phyloP scores from a whole-genome alignment of 2,113 vertebrate species.

The Podarcis raffonei region DNA sequence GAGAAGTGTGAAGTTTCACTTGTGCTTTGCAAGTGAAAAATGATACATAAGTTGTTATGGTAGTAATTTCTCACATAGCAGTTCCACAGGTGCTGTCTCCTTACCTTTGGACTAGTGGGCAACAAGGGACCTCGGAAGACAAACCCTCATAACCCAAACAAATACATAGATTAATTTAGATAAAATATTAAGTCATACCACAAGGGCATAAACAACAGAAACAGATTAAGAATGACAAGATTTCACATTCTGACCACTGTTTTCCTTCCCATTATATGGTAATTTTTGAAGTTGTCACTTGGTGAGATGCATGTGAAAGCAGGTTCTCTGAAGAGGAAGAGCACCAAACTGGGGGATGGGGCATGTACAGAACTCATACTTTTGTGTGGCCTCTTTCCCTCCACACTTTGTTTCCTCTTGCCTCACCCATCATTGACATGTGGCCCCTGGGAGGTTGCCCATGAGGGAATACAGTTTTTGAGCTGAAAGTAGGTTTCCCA shows the following conservation, averaged over 20 bases:
- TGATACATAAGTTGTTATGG: not conserved
- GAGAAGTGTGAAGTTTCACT: too few species aligned
- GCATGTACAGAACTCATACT: too few species aligned
- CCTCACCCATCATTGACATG: too few species aligned
- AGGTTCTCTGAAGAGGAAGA: not conserved
- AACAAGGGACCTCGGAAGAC: not conserved
- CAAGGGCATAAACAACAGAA: not conserved
- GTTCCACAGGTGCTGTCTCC: not conserved
- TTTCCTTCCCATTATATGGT: not conserved
- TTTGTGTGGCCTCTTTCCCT: too few species aligned
- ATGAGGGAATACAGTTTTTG: too few species aligned
- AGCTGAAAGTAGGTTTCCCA: too few species aligned
- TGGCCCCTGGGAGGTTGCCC: too few species aligned
- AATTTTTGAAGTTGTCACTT: not conserved
- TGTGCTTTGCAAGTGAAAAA: not conserved
- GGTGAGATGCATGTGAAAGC: not conserved
- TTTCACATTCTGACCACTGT: not conserved
- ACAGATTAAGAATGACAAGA: not conserved
- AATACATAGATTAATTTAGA: not conserved
- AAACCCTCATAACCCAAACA: not conserved
- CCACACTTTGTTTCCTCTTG: too few species aligned
- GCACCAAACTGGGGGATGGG: too few species aligned
- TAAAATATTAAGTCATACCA: not conserved
- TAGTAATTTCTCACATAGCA: too few species aligned
- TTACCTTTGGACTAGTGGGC: not conserved